Percentiles rank a stretch among this genome's conserved stretches.
Evolutionary conservation across 2,888 invertebrate genomes (phyloP).

Genomic region (Dynastes grantii): DNA sequence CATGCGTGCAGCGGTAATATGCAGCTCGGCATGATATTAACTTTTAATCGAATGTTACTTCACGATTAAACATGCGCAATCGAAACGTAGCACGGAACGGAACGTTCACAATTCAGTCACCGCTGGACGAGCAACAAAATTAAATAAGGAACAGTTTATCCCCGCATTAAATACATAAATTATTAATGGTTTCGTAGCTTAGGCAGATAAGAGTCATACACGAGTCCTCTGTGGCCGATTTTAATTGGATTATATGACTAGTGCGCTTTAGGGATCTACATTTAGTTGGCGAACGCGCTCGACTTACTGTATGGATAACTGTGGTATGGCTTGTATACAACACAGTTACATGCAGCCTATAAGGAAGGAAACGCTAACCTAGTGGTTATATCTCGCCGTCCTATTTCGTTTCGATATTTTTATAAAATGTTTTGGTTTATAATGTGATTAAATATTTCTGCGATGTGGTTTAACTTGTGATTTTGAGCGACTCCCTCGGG

Average conservation of each 20-base stretch:
- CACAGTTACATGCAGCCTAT: background rate
- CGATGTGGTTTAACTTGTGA: background rate
- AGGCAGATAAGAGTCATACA: slow-evolving; percentile 68
- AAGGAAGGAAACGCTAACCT: background rate
- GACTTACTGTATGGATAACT: background rate
- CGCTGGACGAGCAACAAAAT: slow-evolving; percentile 37
- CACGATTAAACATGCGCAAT: slow-evolving; percentile 13
- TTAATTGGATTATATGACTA: slow-evolving; percentile 68
- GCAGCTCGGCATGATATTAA: background rate
- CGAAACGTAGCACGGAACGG: background rate
- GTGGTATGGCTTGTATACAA: background rate
- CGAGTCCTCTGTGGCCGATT: slow-evolving; percentile 66
- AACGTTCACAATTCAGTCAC: slow-evolving; percentile 11
- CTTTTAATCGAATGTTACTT: slow-evolving; percentile 21
- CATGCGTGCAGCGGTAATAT: too few relatives aligned
- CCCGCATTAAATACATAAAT: slow-evolving; percentile 67
- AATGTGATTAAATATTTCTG: background rate
- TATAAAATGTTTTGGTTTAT: background rate
- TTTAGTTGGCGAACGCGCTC: slow-evolving; percentile 12
- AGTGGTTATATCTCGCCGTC: background rate
- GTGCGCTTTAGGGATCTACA: slow-evolving; percentile 53
- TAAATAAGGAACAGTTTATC: slow-evolving; percentile 54
- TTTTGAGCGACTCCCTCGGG: too few relatives aligned
- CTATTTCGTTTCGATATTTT: background rate
- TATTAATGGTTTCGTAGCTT: slow-evolving; percentile 66